Base-by-base conservation (phyloP, 2,888 invertebrate species). In the Drosophila vallismaia region DNA sequence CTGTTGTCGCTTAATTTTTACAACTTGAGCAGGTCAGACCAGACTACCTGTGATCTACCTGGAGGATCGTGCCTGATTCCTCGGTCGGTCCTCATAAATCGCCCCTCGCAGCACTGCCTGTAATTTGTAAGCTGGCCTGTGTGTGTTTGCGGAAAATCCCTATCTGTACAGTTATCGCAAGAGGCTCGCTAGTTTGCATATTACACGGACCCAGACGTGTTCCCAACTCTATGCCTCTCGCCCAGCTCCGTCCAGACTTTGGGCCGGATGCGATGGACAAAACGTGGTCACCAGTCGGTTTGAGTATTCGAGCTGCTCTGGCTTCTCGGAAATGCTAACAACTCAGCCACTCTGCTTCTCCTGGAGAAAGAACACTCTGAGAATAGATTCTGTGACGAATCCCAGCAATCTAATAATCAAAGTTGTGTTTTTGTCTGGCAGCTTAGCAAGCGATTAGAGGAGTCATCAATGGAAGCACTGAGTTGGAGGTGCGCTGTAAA, bases 141-240 rank as follows among this genome's bases (percentile, higher is more conserved):
- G 10, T 40, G 31, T 55, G 29, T 55, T 24, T 54, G 56, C 50
- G 29, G 38, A 31, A 57, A 14, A 38, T 42, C 45, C 81, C 85
- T 85, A 88, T 85, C 88, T 88, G 86, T 85, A 88, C 86, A 88
- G 85, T 88, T 88, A 85, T 85, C 85, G 81, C 81, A 56, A 42
- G 51, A 9, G 73, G 4, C 50, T 63, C 52, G 58, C 87, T 88
- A 85, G 86, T 88, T 85, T 82, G 88, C 85, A 85, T 85, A 85
- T 87, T 88, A 85, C 85, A 85, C 77, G 83, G 72, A 62, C 70
- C 52, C 36, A 73, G 79, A 82, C 87, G 86, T 88, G 88, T 85
- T 87, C 72, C 51, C 50, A 66, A 31, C 54, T 44, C 8, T 42
- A 9, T 26, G 45, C 36, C 50, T 59, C 58, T 14, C 48, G 55